phyloP scores from a whole-genome alignment of 1,140 invertebrate species.

The Theocolax elegans region DNA sequence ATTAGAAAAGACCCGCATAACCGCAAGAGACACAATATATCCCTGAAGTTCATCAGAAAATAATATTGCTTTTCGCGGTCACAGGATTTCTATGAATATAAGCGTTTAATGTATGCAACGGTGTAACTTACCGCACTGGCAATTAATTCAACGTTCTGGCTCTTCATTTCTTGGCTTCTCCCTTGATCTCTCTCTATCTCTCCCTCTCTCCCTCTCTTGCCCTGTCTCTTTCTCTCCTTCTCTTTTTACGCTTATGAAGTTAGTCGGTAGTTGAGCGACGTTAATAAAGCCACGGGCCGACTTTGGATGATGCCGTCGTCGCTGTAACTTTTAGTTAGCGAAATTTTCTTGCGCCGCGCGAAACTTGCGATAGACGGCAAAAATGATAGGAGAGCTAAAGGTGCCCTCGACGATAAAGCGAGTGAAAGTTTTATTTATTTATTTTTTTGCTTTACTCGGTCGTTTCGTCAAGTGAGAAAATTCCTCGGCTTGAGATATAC shows the following conservation, averaged over 20 bases:
- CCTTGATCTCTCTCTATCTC: background rate
- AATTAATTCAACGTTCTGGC: constrained; percentile 22
- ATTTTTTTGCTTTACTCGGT: background rate
- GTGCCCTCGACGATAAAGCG: constrained; percentile 3
- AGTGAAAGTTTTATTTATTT: constrained; percentile 23
- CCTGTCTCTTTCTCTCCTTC: background rate
- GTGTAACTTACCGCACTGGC: background rate
- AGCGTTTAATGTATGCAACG: background rate
- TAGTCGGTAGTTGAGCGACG: constrained; percentile 31
- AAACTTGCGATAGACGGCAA: constrained; percentile 21
- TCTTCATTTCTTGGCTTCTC: constrained; percentile 1
- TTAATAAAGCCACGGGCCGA: constrained; percentile 28
- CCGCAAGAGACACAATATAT: too few species aligned
- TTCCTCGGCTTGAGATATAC: too few species aligned
- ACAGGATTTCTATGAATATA: background rate
- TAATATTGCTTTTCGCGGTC: constrained; percentile 3
- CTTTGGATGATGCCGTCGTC: constrained; percentile 20
- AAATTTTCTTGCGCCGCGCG: constrained; percentile 30
- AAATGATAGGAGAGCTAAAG: constrained; percentile 27
- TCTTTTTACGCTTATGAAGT: constrained; percentile 13
- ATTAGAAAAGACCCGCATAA: background rate
- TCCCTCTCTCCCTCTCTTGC: background rate
- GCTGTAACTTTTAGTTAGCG: constrained; percentile 28
- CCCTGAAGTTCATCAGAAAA: background rate
- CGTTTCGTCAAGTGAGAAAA: too few species aligned